These are phyloP conservation scores for Noctua janthina DNA, from an alignment of 2,888 invertebrate genomes.

Conservation along the genomic window DNA sequence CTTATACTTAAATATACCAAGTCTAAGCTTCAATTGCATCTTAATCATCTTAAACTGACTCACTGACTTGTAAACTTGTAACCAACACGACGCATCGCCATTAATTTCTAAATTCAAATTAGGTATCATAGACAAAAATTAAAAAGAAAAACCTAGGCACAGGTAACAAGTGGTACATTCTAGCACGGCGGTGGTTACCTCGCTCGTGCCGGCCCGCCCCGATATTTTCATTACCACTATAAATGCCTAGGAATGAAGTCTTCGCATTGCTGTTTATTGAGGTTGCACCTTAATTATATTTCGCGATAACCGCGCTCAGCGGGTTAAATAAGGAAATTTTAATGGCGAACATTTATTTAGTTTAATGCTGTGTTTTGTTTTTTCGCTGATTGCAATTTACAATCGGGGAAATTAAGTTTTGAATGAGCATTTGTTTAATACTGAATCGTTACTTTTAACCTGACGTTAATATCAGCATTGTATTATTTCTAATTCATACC, in stretches of 20 bases:
- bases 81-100: not conserved
- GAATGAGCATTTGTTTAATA: conserved; percentile 9
- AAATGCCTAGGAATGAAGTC: conserved; percentile 76
- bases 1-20: not conserved
- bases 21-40: not conserved
- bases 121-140: conserved; percentile 1
- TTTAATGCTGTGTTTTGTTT: conserved; percentile 57
- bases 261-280: conserved; percentile 76
- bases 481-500: not conserved
- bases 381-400: conserved; percentile 56
- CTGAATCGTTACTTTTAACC: conserved; percentile 7
- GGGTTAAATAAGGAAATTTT: conserved; percentile 65
- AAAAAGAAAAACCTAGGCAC: conserved; percentile 19
- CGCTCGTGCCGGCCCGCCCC: conserved; percentile 76
- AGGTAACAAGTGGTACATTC: conserved; percentile 72
- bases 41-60: not conserved
- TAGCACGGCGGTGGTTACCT: conserved; percentile 74
- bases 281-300: conserved; percentile 79
- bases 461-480: not conserved
- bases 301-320: conserved; percentile 67
- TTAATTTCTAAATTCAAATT: not conserved
- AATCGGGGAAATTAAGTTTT: conserved; percentile 44
- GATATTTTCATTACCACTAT: conserved; percentile 83
- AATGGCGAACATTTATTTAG: conserved; percentile 60
- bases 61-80: not conserved